Percentiles rank a stretch among this genome's conserved stretches.
These are phyloP conservation scores for Ophonus ardosiacus DNA, from an alignment of 2,888 invertebrate species.

Conservation along the genomic window DNA sequence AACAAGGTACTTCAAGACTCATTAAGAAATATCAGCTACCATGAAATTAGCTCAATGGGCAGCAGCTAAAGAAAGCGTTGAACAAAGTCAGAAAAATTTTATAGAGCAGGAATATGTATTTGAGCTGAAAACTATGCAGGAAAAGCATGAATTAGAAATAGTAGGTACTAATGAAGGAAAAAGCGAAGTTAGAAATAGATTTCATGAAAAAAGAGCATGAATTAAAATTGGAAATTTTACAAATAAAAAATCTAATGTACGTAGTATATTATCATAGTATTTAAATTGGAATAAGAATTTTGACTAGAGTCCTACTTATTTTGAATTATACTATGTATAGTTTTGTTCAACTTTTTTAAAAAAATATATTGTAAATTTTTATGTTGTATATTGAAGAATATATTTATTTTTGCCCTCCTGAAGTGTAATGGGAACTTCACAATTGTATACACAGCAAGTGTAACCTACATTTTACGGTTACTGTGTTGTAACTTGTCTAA, in stretches of 20 bases:
- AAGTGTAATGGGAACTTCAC: too few species aligned
- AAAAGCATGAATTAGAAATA: conserved; percentile 39
- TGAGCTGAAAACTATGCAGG: neutral
- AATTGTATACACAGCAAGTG: too few species aligned
- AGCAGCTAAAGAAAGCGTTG: conserved; percentile 3
- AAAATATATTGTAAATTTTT: conserved; percentile 6
- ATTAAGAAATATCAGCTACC: neutral
- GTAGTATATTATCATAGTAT: neutral
- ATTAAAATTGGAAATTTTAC: conserved; percentile 16
- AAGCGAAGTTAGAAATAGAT: neutral
- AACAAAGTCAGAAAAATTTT: conserved; percentile 12
- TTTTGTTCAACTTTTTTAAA: neutral
- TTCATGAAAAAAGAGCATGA: conserved; percentile 36
- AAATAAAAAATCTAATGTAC: conserved; percentile 17
- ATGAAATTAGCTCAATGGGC: conserved; percentile 33
- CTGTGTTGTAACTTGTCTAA: too few species aligned
- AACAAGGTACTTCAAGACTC: too few species aligned
- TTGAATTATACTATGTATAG: neutral
- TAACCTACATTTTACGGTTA: too few species aligned
- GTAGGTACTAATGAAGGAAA: neutral
- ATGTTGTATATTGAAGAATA: neutral
- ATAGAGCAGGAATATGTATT: conserved; percentile 24
- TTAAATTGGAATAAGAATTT: too few species aligned
- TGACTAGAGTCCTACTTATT: too few species aligned
- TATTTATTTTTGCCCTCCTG: too few species aligned